These are phyloP conservation scores for Caretta caretta DNA, from an alignment of 2,113 vertebrate species.

Conservation along the genomic window DNA sequence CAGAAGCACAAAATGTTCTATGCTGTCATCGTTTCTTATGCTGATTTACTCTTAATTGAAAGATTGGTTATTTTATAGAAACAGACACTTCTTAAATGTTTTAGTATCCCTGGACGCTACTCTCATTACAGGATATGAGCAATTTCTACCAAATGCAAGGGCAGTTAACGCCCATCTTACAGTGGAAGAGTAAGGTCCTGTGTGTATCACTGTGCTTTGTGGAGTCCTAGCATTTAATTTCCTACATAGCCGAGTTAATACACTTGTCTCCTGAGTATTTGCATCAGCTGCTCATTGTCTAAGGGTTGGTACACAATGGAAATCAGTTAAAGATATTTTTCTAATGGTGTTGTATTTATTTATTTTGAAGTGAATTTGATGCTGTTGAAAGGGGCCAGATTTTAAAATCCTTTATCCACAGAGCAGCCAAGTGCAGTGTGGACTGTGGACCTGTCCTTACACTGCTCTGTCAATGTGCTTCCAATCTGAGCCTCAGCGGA, in stretches of 20 bases:
- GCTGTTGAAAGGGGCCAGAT: neutral
- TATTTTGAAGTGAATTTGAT: neutral
- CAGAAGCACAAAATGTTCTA: neutral
- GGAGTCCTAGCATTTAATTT: neutral
- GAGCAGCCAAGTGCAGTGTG: neutral
- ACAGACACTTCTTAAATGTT: neutral
- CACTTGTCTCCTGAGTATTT: neutral
- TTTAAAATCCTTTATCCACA: rapidly evolving
- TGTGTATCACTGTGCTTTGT: neutral
- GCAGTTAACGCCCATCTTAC: neutral
- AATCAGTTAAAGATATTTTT: neutral
- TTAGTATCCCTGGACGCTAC: neutral
- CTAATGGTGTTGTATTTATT: neutral
- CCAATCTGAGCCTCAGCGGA: neutral
- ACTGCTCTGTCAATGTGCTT: neutral
- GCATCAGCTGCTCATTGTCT: neutral
- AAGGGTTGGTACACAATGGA: neutral
- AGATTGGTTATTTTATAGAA: neutral
- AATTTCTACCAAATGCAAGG: neutral
- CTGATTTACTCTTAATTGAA: neutral
- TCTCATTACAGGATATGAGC: neutral
- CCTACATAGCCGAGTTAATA: neutral
- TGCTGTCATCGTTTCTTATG: neutral
- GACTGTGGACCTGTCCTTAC: neutral
- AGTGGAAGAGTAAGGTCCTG: neutral